These are phyloP conservation scores for Eulemur coronatus DNA, from an alignment of 2,797 vertebrate genomes.

Conservation along the genomic window DNA sequence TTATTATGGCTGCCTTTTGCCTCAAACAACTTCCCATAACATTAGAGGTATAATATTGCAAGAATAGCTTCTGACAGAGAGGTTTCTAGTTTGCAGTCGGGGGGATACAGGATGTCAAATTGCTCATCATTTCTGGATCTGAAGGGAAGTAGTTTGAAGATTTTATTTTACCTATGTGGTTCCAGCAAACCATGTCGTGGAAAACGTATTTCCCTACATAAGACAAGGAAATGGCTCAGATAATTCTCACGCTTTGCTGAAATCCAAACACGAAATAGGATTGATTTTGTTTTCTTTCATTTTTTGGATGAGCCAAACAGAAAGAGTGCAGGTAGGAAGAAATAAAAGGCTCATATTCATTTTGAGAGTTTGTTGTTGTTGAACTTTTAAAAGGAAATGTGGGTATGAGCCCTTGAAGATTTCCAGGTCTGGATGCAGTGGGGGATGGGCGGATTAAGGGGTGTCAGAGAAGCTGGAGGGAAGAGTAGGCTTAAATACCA, in stretches of 20 bases:
- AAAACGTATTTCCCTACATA: constrained; percentile 75
- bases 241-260: constrained; percentile 76
- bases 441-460: background rate
- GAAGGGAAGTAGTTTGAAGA: constrained; percentile 67
- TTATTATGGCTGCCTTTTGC: constrained; percentile 70
- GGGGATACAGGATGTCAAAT: constrained; percentile 68
- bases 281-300: constrained; percentile 73
- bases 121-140: constrained; percentile 77
- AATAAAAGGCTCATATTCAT: constrained; percentile 40
- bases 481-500: background rate
- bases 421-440: background rate
- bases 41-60: constrained; percentile 77
- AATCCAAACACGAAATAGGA: constrained; percentile 75
- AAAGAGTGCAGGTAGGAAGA: constrained; percentile 43
- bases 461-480: background rate
- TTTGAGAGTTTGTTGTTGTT: constrained; percentile 59
- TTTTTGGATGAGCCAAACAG: constrained; percentile 67
- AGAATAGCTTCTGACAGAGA: constrained; percentile 70
- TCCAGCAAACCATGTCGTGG: constrained; percentile 71
- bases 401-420: background rate
- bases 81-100: constrained; percentile 70
- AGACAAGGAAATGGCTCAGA: constrained; percentile 73
- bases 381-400: constrained; percentile 56
- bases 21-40: constrained; percentile 73
- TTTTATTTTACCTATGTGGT: constrained; percentile 76